Conservation (phyloP, 2,888 invertebrate genomes). For the Netelia inedita region DNA sequence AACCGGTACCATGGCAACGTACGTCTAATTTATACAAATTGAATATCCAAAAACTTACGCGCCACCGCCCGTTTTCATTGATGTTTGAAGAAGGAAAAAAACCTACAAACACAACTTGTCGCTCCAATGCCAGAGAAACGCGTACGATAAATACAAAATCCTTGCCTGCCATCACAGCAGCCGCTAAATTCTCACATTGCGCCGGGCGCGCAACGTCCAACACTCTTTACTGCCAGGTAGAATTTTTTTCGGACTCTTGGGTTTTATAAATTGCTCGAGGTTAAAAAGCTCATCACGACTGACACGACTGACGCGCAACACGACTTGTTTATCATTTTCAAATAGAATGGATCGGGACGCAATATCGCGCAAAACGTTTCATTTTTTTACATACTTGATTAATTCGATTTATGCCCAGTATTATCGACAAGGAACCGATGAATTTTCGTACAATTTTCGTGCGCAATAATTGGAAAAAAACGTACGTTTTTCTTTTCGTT, state of each 20-base stretch:
- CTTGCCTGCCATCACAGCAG: constrained; percentile 79
- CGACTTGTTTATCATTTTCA: constrained; percentile 37
- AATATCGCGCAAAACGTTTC: constrained; percentile 47
- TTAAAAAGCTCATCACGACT: constrained; percentile 48
- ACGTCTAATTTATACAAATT: constrained; percentile 86
- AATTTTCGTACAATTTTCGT: constrained; percentile 46
- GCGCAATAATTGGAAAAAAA: constrained; percentile 7
- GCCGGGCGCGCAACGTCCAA: constrained; percentile 84
- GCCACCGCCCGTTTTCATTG: constrained; percentile 57
- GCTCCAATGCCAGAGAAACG: constrained; percentile 11
- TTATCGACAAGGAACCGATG: constrained; percentile 38
- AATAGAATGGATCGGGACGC: constrained; percentile 26
- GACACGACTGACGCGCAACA: constrained; percentile 47
- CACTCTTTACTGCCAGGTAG: constrained; percentile 84
- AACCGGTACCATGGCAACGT: constrained; percentile 88
- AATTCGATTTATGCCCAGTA: constrained; percentile 24
- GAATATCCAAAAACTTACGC: constrained; percentile 72
- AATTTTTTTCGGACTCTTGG: constrained; percentile 77
- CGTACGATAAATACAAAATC: constrained; percentile 60
- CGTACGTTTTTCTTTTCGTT: constrained; percentile 46
- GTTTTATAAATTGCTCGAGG: constrained; percentile 77
- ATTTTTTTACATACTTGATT: constrained; percentile 21
- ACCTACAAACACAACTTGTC: not conserved
- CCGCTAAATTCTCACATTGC: constrained; percentile 81
- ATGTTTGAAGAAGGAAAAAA: too few relatives aligned